phyloP scores from a whole-genome alignment of 2,888 invertebrate genomes.

The Hypselothyrea guttata region DNA sequence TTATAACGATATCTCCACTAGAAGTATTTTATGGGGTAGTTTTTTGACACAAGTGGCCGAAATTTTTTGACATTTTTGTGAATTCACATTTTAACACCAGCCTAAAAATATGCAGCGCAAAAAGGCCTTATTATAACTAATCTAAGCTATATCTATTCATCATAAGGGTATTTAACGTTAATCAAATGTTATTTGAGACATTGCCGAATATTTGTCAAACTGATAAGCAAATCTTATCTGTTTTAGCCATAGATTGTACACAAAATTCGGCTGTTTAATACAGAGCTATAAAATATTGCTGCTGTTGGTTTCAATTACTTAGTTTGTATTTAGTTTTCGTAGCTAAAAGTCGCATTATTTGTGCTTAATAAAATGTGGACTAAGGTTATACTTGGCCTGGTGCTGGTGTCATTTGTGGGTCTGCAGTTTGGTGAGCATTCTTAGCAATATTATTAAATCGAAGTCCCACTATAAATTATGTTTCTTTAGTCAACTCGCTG shows the following conservation, averaged over 20 bases:
- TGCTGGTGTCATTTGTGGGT: conserved; percentile 43
- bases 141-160: no score
- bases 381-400: conserved; percentile 39
- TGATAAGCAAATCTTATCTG: conserved; percentile 13
- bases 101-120: no score
- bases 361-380: conserved; percentile 60
- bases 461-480: background rate
- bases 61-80: no score
- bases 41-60: no score
- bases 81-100: no score
- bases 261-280: no score
- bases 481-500: conserved; percentile 32
- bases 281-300: background rate
- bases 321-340: background rate
- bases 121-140: no score
- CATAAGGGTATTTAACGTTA: no score
- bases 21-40: no score
- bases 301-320: background rate
- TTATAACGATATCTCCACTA: no score
- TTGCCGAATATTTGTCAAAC: no score
- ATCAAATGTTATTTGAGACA: no score
- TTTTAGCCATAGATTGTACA: background rate
- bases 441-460: background rate
- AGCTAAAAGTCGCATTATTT: background rate
- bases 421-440: conserved; percentile 54